Evolutionary conservation across 2,113 vertebrate genomes (phyloP), one percentile per base, ranked within the genome.

Genomic region (Onychorhynchus coronatus): DNA sequence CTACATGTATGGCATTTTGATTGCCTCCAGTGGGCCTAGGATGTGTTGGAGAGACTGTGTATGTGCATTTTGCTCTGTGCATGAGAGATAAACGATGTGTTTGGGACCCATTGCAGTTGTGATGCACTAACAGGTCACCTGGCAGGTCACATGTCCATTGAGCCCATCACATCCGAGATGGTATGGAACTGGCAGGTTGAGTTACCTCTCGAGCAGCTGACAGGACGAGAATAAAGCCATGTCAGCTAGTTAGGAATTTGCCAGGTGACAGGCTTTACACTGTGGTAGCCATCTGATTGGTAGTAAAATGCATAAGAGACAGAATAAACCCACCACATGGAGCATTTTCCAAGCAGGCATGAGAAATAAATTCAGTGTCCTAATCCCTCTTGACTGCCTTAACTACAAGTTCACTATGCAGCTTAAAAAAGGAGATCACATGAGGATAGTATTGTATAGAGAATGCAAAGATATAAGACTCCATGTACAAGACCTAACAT

Each of bases 11-110:
- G 35, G 25, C 16, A 66, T 65, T 79, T 31, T 44, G 12, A 6
- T 44, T 58, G 33, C 27, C 41, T 76, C 28, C 58, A 49, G 24
- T 24, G 30, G 27, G 39, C 6, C 31, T 5, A 2, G 53, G 30
- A 31, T 47, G 6, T 41, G 33, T 21, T 9, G 1, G 44, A 76
- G 28, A 65, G 22, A 44, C 31, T 23, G 4, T 0, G 0, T 8
- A 6, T 6, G 31, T 61, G 22, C 8, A 7, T 59, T 67, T 70
- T 80, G 6, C 30, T 72, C 14, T 88, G 39, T 58, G 41, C 25
- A 6, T 18, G 11, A 63, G 52, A 41, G 20, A 39, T 47, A 33
- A 47, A 73, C 16, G 41, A 59, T 41, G 23, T 13, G 18, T 83
- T 79, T 76, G 41, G 68, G 71, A 24, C 33, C 42, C 33, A 0